Base-by-base conservation (phyloP, 1,140 invertebrate genomes). In the Pemphigus obesinymphae region DNA sequence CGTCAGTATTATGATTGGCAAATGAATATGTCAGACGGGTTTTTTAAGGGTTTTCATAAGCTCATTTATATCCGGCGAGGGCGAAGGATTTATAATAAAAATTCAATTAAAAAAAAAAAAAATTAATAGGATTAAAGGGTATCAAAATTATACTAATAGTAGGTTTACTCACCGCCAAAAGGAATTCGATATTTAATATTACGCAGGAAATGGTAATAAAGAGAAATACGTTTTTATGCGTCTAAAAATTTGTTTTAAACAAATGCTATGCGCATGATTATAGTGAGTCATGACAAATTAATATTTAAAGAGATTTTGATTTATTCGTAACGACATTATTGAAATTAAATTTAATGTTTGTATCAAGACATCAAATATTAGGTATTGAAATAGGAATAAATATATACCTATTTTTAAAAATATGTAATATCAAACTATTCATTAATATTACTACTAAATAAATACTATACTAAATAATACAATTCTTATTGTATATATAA, bases 61-160 rank as follows among this genome's bases (percentile, higher is more conserved):
- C 76, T 80, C 55, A 80, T 80, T 80, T 80, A 40, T 80, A 80
- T 80, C 76, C 76, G 76, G 76, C 76, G 76, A 26, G 31, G 73
- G 48, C 20, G 73, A 20, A 80, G 55, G 53, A 63, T 80, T 61
- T 80, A 50, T 73, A 73, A 50, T 31, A 80, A 61, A 80, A 80
- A 80, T 80, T 80, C 76, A 80, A 80, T 80, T 80, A 80, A 80
- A 80, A 80, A 61, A 75, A 72, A 78, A 80, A 80, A 45, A 7
- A 63, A 80, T 80, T 80, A 80, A 80, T 63, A 80, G 76, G 76
- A 80, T 80, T 78, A 61, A 61, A 63, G 55, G 55, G 76, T 63
- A 80, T 63, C 53, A 15, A 80, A 80, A 63, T 80, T 80, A 45
- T 80, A 58, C 20, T 61, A 43, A 37, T n/a, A n/a, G n/a, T n/a